Evolutionary conservation across 2,113 vertebrate genomes (phyloP).

Genomic region (Prochilodus magdalenae): DNA sequence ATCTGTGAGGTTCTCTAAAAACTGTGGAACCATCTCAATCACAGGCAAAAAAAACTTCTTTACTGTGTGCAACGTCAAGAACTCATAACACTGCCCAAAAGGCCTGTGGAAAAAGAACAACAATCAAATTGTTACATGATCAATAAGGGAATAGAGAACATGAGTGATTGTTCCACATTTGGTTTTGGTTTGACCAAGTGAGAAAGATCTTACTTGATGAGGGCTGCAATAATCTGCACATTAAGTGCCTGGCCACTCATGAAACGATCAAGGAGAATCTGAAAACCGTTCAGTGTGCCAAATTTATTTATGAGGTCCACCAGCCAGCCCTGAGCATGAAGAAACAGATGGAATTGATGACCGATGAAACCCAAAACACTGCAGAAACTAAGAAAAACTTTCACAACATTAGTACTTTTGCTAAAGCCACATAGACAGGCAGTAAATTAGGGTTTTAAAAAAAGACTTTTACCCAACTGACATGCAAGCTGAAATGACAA

Average conservation of each 20-base stretch:
- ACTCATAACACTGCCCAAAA: conserved; percentile 98
- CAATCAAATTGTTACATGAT: neutral
- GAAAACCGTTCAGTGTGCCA: conserved; percentile 97
- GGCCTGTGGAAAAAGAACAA: conserved; percentile 78
- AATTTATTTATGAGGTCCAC: conserved; percentile 99
- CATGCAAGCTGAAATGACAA: neutral
- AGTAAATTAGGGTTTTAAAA: neutral
- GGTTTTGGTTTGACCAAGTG: neutral
- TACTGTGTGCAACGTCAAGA: conserved; percentile 97
- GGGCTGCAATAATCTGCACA: conserved; percentile 98
- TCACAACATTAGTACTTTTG: no score
- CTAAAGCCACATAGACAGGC: neutral
- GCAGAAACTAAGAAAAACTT: neutral
- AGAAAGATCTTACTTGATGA: conserved; percentile 90
- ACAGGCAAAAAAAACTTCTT: conserved; percentile 98
- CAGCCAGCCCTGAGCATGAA: conserved; percentile 88
- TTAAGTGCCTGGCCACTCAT: conserved; percentile 96
- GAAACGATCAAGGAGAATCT: conserved; percentile 97
- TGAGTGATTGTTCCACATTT: no score
- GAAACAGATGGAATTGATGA: neutral
- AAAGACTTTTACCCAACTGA: neutral
- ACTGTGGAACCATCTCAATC: conserved; percentile 99
- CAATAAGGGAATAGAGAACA: no score
- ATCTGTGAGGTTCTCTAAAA: conserved; percentile 98
- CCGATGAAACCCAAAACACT: neutral